Base-by-base conservation (phyloP, 2,888 invertebrate species). In the Rosalia funebris region DNA sequence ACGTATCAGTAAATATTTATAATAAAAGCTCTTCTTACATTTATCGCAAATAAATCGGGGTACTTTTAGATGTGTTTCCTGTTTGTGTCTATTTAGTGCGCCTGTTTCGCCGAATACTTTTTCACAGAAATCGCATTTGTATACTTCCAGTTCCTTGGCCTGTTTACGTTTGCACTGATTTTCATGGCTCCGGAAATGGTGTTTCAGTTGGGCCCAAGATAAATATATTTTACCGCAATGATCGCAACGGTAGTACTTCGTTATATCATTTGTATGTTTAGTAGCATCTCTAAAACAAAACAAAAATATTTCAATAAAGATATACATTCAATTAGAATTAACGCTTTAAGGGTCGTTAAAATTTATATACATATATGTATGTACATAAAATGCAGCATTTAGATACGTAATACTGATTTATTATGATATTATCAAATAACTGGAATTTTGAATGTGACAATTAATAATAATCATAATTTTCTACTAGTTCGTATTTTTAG, bases 51-150 rank as follows among this genome's bases (percentile, higher is more conserved):
- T 19, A 32, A 31, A 57, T 42, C 56, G 20, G 5, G 39, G 39
- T 20, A 50, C 45, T 39, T 54, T 54, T n/a, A 47, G 36, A 42
- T 62, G 85, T 0, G 81, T 78, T 0, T 77, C 73, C 36, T 78
- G 80, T 0, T 79, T 76, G 60, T 85, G 85, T 0, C 82, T 75
- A 10, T 80, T 81, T 7, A 85, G 67, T 59, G 83, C 83, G 65
- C 84, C 83, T 10, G 71, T 73, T 41, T 72, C 71, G 17, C 82
- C 82, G 57, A 83, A 5, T 5, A 81, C 80, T 60, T 83, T 83
- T 65, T 81, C 79, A 67, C 84, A 84, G 10, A 82, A 79, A 54
- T 83, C 82, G 70, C 65, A 65, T 14, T 31, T 48, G 41, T 71
- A 75, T n/a, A 46, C 32, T 19, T 44, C 54, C 1, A 45, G 41